Percentiles rank a stretch among this genome's conserved stretches.
These are phyloP conservation scores for Escarpia spicata DNA, from an alignment of 2,888 invertebrate genomes.

Conservation along the genomic window DNA sequence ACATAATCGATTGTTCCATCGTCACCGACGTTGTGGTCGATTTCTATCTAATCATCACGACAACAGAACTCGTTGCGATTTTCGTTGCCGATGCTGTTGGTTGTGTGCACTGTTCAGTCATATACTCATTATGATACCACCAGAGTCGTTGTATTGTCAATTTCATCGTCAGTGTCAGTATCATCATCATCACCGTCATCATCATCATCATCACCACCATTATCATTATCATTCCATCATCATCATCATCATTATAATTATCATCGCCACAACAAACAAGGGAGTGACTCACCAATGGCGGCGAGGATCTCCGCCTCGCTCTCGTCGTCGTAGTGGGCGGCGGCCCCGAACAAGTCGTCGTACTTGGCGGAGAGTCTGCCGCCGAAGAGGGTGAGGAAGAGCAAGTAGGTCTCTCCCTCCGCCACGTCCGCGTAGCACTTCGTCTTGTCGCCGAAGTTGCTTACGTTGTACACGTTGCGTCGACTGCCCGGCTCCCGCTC, in stretches of 20 bases:
- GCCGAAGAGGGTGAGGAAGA: slow-evolving; percentile 58
- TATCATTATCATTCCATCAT: neutral
- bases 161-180: neutral
- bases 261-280: neutral
- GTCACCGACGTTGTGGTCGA: neutral
- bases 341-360: slow-evolving; percentile 63
- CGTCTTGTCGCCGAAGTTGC: slow-evolving; percentile 61
- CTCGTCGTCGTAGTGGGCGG: slow-evolving; percentile 48
- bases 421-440: slow-evolving; percentile 61
- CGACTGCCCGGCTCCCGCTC: neutral
- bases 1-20: neutral
- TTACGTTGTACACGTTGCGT: slow-evolving; percentile 53
- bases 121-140: neutral
- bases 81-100: neutral
- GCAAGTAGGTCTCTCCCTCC: slow-evolving; percentile 54
- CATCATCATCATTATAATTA: neutral
- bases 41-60: neutral
- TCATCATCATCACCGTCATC: neutral
- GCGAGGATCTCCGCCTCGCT: slow-evolving; percentile 53
- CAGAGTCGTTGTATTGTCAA: neutral
- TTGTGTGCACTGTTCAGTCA: neutral
- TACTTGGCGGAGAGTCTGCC: slow-evolving; percentile 60
- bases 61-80: neutral
- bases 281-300: slow-evolving; percentile 51
- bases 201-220: neutral